Evolutionary conservation across 2,113 vertebrate species (phyloP).

Genomic region (Erythrolamprus reginae): DNA sequence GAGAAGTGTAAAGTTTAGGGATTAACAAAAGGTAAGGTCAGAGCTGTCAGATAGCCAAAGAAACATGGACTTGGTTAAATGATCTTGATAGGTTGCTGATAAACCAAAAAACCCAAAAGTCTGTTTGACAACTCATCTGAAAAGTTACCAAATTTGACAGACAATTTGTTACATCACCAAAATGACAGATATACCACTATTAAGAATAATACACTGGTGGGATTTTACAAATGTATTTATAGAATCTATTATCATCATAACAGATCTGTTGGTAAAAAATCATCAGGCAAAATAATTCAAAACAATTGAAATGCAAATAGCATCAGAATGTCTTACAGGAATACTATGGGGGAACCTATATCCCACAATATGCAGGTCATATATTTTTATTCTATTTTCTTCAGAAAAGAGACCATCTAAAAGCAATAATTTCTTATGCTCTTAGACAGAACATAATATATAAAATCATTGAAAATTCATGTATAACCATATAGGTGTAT

Average conservation of each 20-base stretch:
- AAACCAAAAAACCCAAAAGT: background rate
- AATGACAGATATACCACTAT: background rate
- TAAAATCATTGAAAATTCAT: background rate
- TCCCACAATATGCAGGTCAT: background rate
- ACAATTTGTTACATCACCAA: background rate
- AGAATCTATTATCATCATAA: background rate
- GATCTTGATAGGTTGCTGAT: background rate
- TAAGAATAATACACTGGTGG: background rate
- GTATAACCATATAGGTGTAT: background rate
- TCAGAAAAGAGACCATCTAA: background rate
- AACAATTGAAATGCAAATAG: background rate
- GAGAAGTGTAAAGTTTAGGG: background rate
- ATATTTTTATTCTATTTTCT: background rate
- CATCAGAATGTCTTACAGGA: background rate
- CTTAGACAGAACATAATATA: background rate
- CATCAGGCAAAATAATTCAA: background rate
- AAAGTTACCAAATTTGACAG: background rate
- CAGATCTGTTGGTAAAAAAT: background rate
- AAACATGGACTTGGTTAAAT: background rate
- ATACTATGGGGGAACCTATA: background rate
- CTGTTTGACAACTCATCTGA: background rate
- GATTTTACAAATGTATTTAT: background rate
- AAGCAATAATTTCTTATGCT: background rate
- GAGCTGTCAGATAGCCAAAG: background rate
- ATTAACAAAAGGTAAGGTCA: background rate